Evolutionary conservation across 2,888 invertebrate genomes (phyloP).

Genomic region (Coleophora deauratella): DNA sequence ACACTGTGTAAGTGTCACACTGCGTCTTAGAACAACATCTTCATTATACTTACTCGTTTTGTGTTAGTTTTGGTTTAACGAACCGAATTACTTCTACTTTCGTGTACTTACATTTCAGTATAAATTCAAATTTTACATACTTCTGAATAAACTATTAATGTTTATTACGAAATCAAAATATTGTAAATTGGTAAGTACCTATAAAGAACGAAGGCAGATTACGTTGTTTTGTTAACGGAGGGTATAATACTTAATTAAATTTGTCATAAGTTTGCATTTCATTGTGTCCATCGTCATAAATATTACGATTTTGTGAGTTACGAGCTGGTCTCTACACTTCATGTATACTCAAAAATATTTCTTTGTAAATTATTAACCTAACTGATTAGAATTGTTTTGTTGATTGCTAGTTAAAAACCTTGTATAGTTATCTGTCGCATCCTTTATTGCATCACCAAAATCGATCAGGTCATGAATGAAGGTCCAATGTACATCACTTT

Average conservation of each 20-base stretch:
- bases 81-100: too few relatives aligned
- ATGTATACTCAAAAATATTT: slow-evolving; percentile 68
- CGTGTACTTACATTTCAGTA: too few relatives aligned
- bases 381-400: slow-evolving; percentile 33
- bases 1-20: too few relatives aligned
- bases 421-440: slow-evolving; percentile 15
- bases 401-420: slow-evolving; percentile 33
- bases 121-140: too few relatives aligned
- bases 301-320: slow-evolving; percentile 40
- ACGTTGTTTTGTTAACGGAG: too few relatives aligned
- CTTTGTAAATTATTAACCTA: slow-evolving; percentile 20
- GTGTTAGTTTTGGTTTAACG: too few relatives aligned
- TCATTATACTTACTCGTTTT: too few relatives aligned
- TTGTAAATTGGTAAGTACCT: too few relatives aligned
- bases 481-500: slow-evolving; percentile 63
- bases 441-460: slow-evolving; percentile 30
- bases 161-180: too few relatives aligned
- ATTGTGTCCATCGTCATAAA: slow-evolving; percentile 43
- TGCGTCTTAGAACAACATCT: too few relatives aligned
- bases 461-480: slow-evolving; percentile 47
- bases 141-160: too few relatives aligned
- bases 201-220: too few relatives aligned
- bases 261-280: slow-evolving; percentile 63
- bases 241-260: slow-evolving; percentile 39
- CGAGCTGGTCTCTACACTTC: slow-evolving; percentile 68